These are phyloP conservation scores for Apoderus coryli DNA, from an alignment of 2,888 invertebrate species.

Conservation along the genomic window DNA sequence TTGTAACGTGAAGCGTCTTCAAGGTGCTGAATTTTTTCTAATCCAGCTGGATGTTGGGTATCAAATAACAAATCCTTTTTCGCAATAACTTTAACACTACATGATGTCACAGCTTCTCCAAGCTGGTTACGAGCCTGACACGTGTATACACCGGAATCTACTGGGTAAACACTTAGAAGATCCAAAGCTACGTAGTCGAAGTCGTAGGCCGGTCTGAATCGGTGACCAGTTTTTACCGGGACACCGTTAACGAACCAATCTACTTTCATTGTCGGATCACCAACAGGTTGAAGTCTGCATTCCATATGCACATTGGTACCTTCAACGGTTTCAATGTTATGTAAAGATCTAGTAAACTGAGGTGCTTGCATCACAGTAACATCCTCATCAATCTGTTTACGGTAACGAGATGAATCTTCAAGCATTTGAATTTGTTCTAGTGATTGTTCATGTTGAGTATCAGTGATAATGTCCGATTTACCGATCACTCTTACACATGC, in stretches of 20 bases:
- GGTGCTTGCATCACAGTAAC: slow-evolving; percentile 74
- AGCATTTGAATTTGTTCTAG: slow-evolving; percentile 83
- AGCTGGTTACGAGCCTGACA: slow-evolving; percentile 88
- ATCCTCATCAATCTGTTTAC: slow-evolving; percentile 61
- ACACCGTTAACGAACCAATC: slow-evolving; percentile 95
- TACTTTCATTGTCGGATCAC: slow-evolving; percentile 81
- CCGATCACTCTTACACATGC: slow-evolving; percentile 79
- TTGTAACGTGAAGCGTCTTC: slow-evolving; percentile 80
- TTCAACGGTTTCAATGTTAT: slow-evolving; percentile 81
- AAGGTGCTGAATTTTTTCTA: slow-evolving; percentile 83
- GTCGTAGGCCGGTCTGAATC: slow-evolving; percentile 92
- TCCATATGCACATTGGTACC: slow-evolving; percentile 86
- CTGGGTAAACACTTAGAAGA: slow-evolving; percentile 90
- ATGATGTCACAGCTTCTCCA: slow-evolving; percentile 88
- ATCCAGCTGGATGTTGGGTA: slow-evolving; percentile 78
- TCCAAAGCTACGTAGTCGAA: slow-evolving; percentile 96
- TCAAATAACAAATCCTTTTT: slow-evolving; percentile 80
- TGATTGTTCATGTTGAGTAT: slow-evolving; percentile 84
- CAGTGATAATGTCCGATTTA: slow-evolving; percentile 68
- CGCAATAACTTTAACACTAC: slow-evolving; percentile 76
- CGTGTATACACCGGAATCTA: slow-evolving; percentile 91
- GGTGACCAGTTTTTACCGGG: slow-evolving; percentile 81
- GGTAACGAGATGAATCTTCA: slow-evolving; percentile 63
- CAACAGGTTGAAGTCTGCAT: slow-evolving; percentile 79
- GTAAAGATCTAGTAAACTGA: slow-evolving; percentile 73